A percentile compares a stretch with the other conserved stretches of the same genome.
Conservation (phyloP, 2,113 vertebrate genomes). For the Procavia capensis region DNA sequence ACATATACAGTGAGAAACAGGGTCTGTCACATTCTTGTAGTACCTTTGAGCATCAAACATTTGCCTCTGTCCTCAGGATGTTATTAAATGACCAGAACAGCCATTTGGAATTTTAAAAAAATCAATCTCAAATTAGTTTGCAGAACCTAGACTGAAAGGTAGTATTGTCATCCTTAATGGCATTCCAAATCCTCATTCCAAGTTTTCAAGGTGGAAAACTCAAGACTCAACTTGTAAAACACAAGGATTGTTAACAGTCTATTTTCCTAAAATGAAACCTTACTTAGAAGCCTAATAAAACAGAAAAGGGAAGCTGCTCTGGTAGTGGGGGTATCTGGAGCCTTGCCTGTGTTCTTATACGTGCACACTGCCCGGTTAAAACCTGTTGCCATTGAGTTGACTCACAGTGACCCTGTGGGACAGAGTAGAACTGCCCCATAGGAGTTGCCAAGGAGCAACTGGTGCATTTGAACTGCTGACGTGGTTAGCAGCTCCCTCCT, state of each 20-base stretch:
- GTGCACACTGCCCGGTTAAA: background rate
- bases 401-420: too few relatives aligned
- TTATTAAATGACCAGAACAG: background rate
- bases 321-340: background rate
- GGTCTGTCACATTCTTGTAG: background rate
- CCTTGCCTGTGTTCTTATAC: background rate
- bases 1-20: background rate
- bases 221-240: conserved; percentile 29
- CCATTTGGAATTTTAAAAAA: too few relatives aligned
- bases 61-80: background rate
- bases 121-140: background rate
- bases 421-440: too few relatives aligned
- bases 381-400: too few relatives aligned
- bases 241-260: conserved; percentile 11
- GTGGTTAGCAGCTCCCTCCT: too few relatives aligned
- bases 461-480: too few relatives aligned
- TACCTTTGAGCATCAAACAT: background rate
- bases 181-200: conserved; percentile 13
- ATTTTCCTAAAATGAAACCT: conserved; percentile 35
- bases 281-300: conserved; percentile 32
- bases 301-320: conserved; percentile 21
- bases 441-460: too few relatives aligned
- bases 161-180: background rate
- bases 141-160: conserved; percentile 35
- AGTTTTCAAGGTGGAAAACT: conserved; percentile 26